Evolutionary conservation across 2,888 invertebrate genomes (phyloP).

Genomic region (Napeogenes sylphis): DNA sequence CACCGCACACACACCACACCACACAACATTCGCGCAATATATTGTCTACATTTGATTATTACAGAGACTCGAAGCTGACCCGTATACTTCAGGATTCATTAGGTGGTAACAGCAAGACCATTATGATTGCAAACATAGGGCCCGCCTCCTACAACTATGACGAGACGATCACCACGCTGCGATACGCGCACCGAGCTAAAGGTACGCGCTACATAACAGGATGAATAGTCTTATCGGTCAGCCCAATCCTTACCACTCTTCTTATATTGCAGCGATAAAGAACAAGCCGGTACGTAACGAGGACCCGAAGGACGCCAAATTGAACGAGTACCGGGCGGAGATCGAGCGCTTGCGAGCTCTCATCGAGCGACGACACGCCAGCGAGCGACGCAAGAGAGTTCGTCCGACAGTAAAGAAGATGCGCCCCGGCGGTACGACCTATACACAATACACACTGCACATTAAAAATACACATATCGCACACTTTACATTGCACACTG

Average conservation of each 20-base stretch:
- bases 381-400: conserved; percentile 38
- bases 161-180: conserved; percentile 96
- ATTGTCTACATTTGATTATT: neutral
- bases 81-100: conserved; percentile 97
- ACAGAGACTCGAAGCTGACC: conserved; percentile 96
- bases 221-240: no score
- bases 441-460: conserved; percentile 1
- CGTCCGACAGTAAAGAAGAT: conserved; percentile 12
- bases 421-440: no score
- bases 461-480: no score
- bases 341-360: conserved; percentile 84
- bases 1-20: neutral
- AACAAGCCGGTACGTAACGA: conserved; percentile 99
- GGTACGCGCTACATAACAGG: conserved; percentile 42
- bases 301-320: conserved; percentile 98
- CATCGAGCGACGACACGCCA: conserved; percentile 60
- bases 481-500: no score
- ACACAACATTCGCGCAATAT: neutral
- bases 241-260: no score
- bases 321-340: conserved; percentile 96
- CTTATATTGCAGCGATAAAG: conserved; percentile 85
- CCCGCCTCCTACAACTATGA: conserved; percentile 99
- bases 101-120: conserved; percentile 98
- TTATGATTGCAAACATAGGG: conserved; percentile 99
- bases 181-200: conserved; percentile 98